These are phyloP conservation scores for Artibeus jamaicensis DNA, from an alignment of 2,797 vertebrate genomes.

Conservation along the genomic window DNA sequence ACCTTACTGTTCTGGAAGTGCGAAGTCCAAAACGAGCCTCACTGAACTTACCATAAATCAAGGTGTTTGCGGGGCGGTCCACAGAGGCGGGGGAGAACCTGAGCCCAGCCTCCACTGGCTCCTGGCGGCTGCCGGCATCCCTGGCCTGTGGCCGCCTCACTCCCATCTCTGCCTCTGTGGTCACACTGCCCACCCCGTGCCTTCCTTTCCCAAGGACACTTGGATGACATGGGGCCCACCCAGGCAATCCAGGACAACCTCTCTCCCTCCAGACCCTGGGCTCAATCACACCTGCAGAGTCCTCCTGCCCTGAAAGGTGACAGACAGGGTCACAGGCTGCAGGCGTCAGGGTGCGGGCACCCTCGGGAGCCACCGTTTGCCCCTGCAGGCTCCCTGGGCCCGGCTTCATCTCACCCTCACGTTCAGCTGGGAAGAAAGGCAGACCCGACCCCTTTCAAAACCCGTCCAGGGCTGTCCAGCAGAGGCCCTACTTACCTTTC, in stretches of 20 bases:
- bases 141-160: not conserved
- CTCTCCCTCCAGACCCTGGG: not conserved
- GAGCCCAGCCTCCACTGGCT: no score
- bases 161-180: not conserved
- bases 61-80: fast-evolving
- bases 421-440: not conserved
- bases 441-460: not conserved
- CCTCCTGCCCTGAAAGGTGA: not conserved
- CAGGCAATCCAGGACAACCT: not conserved
- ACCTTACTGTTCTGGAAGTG: not conserved
- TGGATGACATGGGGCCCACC: not conserved
- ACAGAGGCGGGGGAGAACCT: fast-evolving
- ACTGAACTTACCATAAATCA: not conserved
- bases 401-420: not conserved
- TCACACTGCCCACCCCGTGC: not conserved
- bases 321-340: not conserved
- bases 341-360: no score
- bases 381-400: not conserved
- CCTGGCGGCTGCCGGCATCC: fast-evolving
- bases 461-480: not conserved
- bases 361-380: fast-evolving
- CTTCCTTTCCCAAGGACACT: not conserved
- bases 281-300: not conserved
- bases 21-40: not conserved
- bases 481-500: not conserved